Evolutionary conservation across 2,888 invertebrate genomes (phyloP), one percentile per base, ranked within the genome.

Genomic region (Lampropteryx suffumata): DNA sequence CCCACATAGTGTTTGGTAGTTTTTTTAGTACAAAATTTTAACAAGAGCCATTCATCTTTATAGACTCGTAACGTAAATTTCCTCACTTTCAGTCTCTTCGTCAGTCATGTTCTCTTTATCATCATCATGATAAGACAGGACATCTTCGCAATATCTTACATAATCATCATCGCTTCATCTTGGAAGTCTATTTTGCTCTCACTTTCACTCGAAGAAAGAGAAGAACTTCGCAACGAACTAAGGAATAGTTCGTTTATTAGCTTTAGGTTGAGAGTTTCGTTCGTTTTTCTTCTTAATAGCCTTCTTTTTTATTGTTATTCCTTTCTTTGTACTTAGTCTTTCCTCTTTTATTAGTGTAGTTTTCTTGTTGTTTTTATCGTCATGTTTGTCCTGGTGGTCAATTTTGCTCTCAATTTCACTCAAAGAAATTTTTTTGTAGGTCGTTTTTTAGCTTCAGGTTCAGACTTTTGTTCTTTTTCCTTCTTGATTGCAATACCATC

Each of bases 1-100:
- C 33, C 34, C 21, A 34, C 26, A 33, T 43, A 43, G 32, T 34
- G 24, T 43, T 43, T 43, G 10, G 34, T 26, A 26, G 26, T 26
- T 27, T 33, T 30, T 43, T 43, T 33, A 7, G 33, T 34, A 26
- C 33, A 43, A 34, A 43, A 43, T 28, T 43, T 43, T 6, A 34
- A 27, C 10, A 43, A 26, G n/a, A 43, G 30, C 41, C 41, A 41
- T 21, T 41, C 41, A 17, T 41, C 24, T 30, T 41, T 8, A 30
- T 30, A 29, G 14, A 40, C 17, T 40, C 11, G 3, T 29, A 4
- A 11, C 17, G 21, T 8, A 11, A 9, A 29, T 29, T 10, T 40
- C 14, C 29, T 29, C 30, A 41, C 32, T 41, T 29, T 17, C 41
- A 41, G 17, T 32, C 41, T 29, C 13, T 39, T 39, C 28, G 29